Evolutionary conservation across 2,888 invertebrate genomes (phyloP).

Genomic region (Molanna angustata): DNA sequence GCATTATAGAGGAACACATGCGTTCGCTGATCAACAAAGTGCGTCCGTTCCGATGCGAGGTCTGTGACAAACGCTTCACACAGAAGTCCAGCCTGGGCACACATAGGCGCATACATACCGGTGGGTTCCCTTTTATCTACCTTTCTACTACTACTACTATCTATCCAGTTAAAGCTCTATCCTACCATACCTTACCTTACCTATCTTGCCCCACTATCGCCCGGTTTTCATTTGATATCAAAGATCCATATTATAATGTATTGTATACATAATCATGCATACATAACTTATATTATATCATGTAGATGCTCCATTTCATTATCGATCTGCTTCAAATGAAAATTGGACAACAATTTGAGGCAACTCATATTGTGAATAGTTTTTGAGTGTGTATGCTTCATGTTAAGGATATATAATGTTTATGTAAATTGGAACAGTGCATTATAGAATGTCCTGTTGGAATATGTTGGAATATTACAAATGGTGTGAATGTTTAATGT

Average conservation of each 20-base stretch:
- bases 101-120: slow-evolving; percentile 76
- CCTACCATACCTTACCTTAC: slow-evolving; percentile 15
- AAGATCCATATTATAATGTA: neutral
- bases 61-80: slow-evolving; percentile 77
- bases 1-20: slow-evolving; percentile 59
- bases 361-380: slow-evolving; percentile 33
- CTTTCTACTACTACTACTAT: slow-evolving; percentile 9
- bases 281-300: neutral
- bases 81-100: slow-evolving; percentile 82
- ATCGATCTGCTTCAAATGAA: slow-evolving; percentile 21
- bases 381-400: slow-evolving; percentile 29
- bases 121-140: slow-evolving; percentile 53
- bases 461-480: too few relatives aligned
- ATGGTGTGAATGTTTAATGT: too few relatives aligned
- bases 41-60: slow-evolving; percentile 67
- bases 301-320: slow-evolving; percentile 1
- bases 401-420: neutral
- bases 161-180: slow-evolving; percentile 9
- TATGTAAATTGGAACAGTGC: too few relatives aligned
- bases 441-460: too few relatives aligned
- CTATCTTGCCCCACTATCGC: slow-evolving; percentile 4
- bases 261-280: neutral
- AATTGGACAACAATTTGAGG: slow-evolving; percentile 24
- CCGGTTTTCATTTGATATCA: slow-evolving; percentile 20
- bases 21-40: slow-evolving; percentile 62